Percentiles rank a stretch among this genome's conserved stretches.
Evolutionary conservation across 1,140 invertebrate genomes (phyloP).

Genomic region (Solen grandis): DNA sequence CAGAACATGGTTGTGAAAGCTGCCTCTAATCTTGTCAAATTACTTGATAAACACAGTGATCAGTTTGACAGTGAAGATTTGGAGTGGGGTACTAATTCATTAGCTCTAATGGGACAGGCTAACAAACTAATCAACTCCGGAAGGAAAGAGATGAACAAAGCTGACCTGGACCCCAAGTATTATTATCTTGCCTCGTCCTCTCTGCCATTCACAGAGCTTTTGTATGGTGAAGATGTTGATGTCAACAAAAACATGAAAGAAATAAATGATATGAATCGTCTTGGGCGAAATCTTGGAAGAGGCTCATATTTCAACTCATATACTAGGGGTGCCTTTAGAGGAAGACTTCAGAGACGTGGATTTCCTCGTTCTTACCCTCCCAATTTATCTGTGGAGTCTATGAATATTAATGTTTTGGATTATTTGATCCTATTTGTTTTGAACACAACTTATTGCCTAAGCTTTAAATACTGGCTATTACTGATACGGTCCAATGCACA

Average conservation of each 20-base stretch:
- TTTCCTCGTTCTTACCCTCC: no score
- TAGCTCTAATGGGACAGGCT: not conserved
- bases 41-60: no score
- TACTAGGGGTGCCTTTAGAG: no score
- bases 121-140: not conserved
- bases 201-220: conserved; percentile 15
- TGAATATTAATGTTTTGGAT: no score
- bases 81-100: not conserved
- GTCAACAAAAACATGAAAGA: conserved; percentile 24
- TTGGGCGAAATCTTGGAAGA: not conserved
- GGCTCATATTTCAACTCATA: no score
- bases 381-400: no score
- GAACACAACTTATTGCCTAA: no score
- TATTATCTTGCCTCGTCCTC: conserved; percentile 8
- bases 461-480: no score
- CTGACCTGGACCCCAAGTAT: conserved; percentile 18
- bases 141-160: conserved; percentile 7
- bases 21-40: no score
- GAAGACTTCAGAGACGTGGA: no score
- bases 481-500: no score
- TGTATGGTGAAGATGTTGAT: conserved; percentile 3
- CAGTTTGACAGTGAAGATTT: not conserved
- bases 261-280: conserved; percentile 27
- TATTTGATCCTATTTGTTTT: no score
- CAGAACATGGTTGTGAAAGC: not conserved